These are phyloP conservation scores for Mamestra configurata DNA, from an alignment of 1,140 invertebrate species.

Conservation along the genomic window DNA sequence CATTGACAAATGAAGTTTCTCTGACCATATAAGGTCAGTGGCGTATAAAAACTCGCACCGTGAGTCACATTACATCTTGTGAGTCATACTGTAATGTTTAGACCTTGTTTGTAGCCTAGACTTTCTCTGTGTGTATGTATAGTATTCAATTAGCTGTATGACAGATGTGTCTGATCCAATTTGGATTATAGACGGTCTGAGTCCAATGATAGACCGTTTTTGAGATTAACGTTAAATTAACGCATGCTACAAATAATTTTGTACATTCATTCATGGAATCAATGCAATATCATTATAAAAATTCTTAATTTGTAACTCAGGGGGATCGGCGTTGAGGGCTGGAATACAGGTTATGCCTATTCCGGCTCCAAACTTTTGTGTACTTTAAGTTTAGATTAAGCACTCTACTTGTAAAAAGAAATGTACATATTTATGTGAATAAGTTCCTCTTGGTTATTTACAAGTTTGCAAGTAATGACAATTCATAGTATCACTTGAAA, in stretches of 20 bases:
- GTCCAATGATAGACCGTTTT: too few relatives aligned
- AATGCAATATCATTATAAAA: too few relatives aligned
- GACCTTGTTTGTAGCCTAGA: constrained; percentile 37
- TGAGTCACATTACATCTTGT: constrained; percentile 43
- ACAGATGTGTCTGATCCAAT: background rate
- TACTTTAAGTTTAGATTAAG: too few relatives aligned
- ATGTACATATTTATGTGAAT: too few relatives aligned
- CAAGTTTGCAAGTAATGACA: background rate
- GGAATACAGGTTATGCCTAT: too few relatives aligned
- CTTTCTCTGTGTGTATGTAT: constrained; percentile 24
- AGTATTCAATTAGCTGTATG: background rate
- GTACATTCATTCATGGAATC: too few relatives aligned
- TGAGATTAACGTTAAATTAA: too few relatives aligned
- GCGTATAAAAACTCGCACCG: constrained; percentile 25
- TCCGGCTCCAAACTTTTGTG: too few relatives aligned
- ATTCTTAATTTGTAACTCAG: too few relatives aligned
- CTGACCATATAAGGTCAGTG: constrained; percentile 35
- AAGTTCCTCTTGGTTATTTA: background rate
- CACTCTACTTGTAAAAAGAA: too few relatives aligned
- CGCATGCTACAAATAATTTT: too few relatives aligned
- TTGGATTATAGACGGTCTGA: background rate
- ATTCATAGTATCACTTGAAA: background rate
- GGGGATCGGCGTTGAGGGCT: too few relatives aligned
- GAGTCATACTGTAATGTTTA: constrained; percentile 41
- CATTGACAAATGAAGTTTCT: constrained; percentile 37